Base-by-base conservation (phyloP, 2,888 invertebrate species). In the Cabera pusaria region DNA sequence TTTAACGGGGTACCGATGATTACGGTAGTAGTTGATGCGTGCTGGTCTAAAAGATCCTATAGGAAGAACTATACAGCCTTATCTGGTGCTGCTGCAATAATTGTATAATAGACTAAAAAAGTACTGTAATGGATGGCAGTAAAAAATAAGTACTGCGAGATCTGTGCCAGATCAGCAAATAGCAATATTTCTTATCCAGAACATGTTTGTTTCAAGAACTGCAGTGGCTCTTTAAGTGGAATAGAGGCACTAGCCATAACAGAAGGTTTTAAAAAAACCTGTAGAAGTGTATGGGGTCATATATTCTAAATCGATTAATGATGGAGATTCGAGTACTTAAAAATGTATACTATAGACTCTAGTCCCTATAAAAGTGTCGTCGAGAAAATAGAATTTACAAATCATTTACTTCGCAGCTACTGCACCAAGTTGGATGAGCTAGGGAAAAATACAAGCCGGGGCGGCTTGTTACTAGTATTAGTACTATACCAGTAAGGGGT, bases 21-120 rank as follows among this genome's bases (percentile, higher is more conserved):
- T 12, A n/a, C 38, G 18, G 31, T 33, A 12, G 12, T 33, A 34
- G 44, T 37, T 18, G 46, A 50, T 41, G 36, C 34, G 5, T 51
- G 43, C 41, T 48, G 45, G 37, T 12, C 41, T 17, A 41, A 46
- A 44, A 12, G 42, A 4, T 49, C 44, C 1, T 43, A 47, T 21
- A 47, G 46, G 41, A 43, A 18, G 6, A 43, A 51, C 28, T 50
- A 50, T 42, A 47, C 47, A 10, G 52, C 50, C 2, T 18, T 44
- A 7, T 52, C 55, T 32, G 51, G 48, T 10, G 26, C 19, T 24
- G 45, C 50, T 31, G 49, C 52, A 2, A 55, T 52, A 7, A 49
- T 52, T 10, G 54, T 45, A 14, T 34, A 46, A 21, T 6, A 46
- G 17, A 44, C 40, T 8, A 40, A 45, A 10, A 52, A 50, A 37